phyloP scores from a whole-genome alignment of 2,113 vertebrate species.

The Tachysurus fulvidraco region DNA sequence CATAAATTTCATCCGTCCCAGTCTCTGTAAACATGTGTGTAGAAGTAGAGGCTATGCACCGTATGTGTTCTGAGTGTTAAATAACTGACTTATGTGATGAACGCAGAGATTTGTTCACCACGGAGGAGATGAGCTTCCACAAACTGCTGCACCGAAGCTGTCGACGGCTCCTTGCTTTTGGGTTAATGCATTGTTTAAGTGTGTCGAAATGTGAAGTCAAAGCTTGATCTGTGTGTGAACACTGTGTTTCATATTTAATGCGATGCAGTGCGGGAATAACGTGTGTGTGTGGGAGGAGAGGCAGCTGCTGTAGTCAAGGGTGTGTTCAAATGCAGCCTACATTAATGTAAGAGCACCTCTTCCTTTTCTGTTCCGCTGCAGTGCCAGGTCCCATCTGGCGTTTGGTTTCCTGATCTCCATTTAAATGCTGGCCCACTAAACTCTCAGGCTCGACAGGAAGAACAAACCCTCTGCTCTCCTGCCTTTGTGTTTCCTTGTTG shows the following conservation, averaged over 20 bases:
- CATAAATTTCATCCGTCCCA: not conserved
- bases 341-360: conserved; percentile 12
- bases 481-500: conserved; percentile 23
- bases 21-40: not conserved
- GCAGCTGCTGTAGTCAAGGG: conserved; percentile 24
- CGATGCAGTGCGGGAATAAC: conserved; percentile 15
- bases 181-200: not conserved
- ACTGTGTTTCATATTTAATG: conserved; percentile 50
- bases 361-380: conserved; percentile 36
- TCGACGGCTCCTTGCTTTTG: not conserved
- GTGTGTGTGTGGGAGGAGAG: conserved; percentile 35
- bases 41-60: not conserved
- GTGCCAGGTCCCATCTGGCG: conserved; percentile 46
- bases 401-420: conserved; percentile 47
- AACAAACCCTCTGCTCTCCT: not conserved
- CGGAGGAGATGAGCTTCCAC: not conserved
- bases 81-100: not conserved
- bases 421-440: conserved; percentile 39
- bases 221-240: not conserved
- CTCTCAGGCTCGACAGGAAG: not conserved
- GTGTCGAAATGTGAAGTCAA: not conserved
- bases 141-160: no score
- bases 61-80: not conserved
- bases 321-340: conserved; percentile 12
- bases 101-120: no score